These are phyloP conservation scores for Pterophyllum scalare DNA, from an alignment of 2,113 vertebrate genomes.

Conservation along the genomic window DNA sequence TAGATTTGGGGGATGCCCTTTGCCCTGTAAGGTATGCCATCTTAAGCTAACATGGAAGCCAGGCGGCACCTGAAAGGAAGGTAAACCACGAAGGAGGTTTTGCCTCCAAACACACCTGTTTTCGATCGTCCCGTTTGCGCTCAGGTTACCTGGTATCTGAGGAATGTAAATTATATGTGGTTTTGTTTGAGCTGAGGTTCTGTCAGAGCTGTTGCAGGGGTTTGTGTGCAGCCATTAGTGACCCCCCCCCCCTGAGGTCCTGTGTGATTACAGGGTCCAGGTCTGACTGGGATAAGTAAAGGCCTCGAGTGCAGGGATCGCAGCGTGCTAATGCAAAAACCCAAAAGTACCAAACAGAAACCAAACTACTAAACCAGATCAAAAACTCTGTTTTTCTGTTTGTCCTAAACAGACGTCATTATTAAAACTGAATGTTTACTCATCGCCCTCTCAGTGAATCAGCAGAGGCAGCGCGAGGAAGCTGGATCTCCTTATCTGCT, in stretches of 20 bases:
- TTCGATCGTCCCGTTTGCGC: slow-evolving; percentile 74
- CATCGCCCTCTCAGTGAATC: background rate
- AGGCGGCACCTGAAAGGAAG: slow-evolving; percentile 23
- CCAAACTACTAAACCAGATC: slow-evolving; percentile 26
- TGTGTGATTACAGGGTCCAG: slow-evolving; percentile 72
- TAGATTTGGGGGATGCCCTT: background rate
- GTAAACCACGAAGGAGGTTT: slow-evolving; percentile 6
- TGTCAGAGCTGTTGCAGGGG: slow-evolving; percentile 53
- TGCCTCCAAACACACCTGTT: slow-evolving; percentile 78
- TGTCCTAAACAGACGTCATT: slow-evolving; percentile 34
- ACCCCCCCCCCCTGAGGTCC: slow-evolving; percentile 19
- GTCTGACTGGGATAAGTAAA: slow-evolving; percentile 68
- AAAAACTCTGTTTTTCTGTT: slow-evolving; percentile 44
- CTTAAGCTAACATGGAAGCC: slow-evolving; percentile 9
- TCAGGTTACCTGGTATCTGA: slow-evolving; percentile 77
- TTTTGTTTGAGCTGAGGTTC: slow-evolving; percentile 66
- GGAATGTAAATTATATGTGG: slow-evolving; percentile 84
- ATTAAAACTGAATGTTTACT: slow-evolving; percentile 30
- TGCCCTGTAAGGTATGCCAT: background rate
- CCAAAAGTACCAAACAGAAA: slow-evolving; percentile 6
- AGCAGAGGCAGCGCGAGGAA: background rate
- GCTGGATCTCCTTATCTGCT: background rate
- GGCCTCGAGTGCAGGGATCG: slow-evolving; percentile 44
- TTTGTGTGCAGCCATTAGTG: slow-evolving; percentile 45
- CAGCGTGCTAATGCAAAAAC: slow-evolving; percentile 22